These are phyloP conservation scores for Campoplex nolae DNA, from an alignment of 2,888 invertebrate genomes.

Conservation along the genomic window DNA sequence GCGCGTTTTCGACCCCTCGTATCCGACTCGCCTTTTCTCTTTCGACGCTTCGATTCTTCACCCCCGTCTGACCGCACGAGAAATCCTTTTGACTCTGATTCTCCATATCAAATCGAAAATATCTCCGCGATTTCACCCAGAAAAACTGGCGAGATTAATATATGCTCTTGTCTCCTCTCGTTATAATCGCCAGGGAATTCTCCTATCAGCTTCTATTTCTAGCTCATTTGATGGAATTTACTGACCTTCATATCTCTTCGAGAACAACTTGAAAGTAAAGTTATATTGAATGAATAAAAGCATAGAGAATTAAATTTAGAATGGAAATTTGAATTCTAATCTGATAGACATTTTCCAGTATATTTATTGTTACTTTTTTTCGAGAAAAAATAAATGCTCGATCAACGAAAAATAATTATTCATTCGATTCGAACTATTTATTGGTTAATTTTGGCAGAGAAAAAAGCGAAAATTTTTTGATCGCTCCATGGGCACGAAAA, in stretches of 20 bases:
- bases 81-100: constrained; percentile 53
- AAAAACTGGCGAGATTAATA: constrained; percentile 39
- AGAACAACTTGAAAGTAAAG: background rate
- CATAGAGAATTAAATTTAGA: background rate
- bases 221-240: constrained; percentile 6
- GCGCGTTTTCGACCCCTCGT: constrained; percentile 58
- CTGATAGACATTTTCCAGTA: too few relatives aligned
- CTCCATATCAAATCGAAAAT: constrained; percentile 57
- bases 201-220: background rate
- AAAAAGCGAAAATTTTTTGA: background rate
- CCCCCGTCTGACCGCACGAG: constrained; percentile 58
- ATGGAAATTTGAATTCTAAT: background rate
- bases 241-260: constrained; percentile 8
- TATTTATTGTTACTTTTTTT: too few relatives aligned
- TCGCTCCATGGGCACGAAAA: background rate
- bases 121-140: constrained; percentile 47
- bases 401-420: too few relatives aligned
- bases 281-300: background rate
- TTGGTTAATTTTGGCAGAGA: background rate
- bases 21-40: constrained; percentile 20
- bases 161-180: constrained; percentile 22
- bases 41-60: constrained; percentile 53
- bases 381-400: too few relatives aligned
- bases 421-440: too few relatives aligned
- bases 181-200: constrained; percentile 47